Conservation (phyloP, 2,113 vertebrate genomes). For the Naja naja region DNA sequence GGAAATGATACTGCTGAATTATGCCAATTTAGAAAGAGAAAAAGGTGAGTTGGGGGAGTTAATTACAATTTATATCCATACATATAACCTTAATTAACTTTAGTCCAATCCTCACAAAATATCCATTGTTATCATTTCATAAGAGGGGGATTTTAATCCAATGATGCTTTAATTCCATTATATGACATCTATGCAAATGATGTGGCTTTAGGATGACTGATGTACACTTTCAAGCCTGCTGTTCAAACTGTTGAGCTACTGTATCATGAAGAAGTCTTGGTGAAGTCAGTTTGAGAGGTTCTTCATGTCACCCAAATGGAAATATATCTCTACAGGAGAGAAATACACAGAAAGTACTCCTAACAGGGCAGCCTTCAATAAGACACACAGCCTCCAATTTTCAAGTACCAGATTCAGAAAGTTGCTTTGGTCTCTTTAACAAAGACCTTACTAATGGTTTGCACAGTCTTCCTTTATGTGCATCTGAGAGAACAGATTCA, state of each 20-base stretch:
- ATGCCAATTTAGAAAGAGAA: not conserved
- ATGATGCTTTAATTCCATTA: not conserved
- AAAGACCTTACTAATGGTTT: not conserved
- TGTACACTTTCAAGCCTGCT: not conserved
- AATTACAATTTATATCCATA: not conserved
- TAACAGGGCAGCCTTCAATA: not conserved
- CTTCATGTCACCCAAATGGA: not conserved
- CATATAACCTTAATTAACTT: not conserved
- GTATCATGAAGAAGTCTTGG: not conserved
- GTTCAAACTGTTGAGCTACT: not conserved
- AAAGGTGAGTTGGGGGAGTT: not conserved
- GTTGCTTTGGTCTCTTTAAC: not conserved
- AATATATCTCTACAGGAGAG: not conserved
- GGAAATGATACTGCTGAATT: not conserved
- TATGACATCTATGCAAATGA: not conserved
- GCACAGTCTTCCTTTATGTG: not conserved
- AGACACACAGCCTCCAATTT: not conserved
- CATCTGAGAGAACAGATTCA: not conserved
- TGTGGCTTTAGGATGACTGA: not conserved
- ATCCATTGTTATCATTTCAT: not conserved
- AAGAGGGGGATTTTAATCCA: not conserved
- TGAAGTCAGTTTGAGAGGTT: not conserved
- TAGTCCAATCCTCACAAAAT: not conserved
- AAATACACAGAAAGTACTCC: not conserved
- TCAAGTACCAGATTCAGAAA: not conserved